Conservation (phyloP, 2,888 invertebrate species). For the Mesorhabditis belari region DNA sequence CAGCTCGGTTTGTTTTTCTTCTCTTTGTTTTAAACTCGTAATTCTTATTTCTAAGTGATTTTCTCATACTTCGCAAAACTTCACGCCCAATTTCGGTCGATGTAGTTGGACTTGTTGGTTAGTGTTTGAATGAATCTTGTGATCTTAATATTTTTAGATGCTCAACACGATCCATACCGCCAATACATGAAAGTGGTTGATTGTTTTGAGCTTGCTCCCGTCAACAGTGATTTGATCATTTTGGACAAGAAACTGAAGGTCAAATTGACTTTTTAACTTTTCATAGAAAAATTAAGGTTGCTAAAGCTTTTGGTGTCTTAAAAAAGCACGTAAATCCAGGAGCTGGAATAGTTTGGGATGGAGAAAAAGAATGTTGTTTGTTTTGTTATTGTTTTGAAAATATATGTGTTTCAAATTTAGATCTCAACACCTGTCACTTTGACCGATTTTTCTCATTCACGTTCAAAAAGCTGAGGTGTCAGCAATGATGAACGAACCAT, state of each 20-base stretch:
- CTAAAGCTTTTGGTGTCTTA: conserved; percentile 23
- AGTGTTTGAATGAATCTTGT: conserved; percentile 5
- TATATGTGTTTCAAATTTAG: too few relatives aligned
- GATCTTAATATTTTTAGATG: conserved; percentile 14
- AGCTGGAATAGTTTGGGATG: conserved; percentile 27
- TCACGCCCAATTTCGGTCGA: conserved; percentile 36
- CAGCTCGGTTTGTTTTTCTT: conserved; percentile 16
- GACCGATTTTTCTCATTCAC: conserved; percentile 11
- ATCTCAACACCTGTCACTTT: conserved; percentile 14
- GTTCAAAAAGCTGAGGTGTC: neutral
- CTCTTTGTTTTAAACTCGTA: too few relatives aligned
- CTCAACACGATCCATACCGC: conserved; percentile 28
- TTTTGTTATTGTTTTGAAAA: too few relatives aligned
- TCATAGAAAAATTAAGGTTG: conserved; percentile 6
- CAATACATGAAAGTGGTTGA: conserved; percentile 38
- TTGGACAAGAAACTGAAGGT: conserved; percentile 17
- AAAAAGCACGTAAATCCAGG: conserved; percentile 20
- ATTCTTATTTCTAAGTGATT: conserved; percentile 19
- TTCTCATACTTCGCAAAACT: conserved; percentile 35
- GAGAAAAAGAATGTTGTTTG: too few relatives aligned
- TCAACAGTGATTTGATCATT: conserved; percentile 16
- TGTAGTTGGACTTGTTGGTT: conserved; percentile 35
- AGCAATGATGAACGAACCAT: neutral
- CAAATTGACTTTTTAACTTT: too few relatives aligned
- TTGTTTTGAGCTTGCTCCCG: conserved; percentile 29